A percentile compares a stretch with the other conserved stretches of the same genome.
These are phyloP conservation scores for Lobophora halterata DNA, from an alignment of 2,888 invertebrate species.

Conservation along the genomic window DNA sequence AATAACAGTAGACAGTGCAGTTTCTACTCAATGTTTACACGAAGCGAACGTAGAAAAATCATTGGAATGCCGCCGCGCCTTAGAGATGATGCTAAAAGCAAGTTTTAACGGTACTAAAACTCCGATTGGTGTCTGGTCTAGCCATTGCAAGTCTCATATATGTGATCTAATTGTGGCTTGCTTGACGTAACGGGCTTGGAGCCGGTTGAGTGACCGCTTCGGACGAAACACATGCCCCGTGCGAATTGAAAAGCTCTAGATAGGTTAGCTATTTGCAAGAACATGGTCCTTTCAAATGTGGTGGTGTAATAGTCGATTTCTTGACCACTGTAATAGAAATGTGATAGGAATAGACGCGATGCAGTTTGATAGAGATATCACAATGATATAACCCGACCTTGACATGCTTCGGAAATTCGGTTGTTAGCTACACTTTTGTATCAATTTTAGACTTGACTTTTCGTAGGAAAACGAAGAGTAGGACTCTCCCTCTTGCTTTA, in stretches of 20 bases:
- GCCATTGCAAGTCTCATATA: constrained; percentile 62
- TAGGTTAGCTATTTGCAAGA: constrained; percentile 38
- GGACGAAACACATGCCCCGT: constrained; percentile 61
- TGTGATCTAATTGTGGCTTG: constrained; percentile 76
- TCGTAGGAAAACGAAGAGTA: too few species aligned
- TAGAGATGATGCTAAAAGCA: constrained; percentile 50
- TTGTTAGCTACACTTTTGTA: constrained; percentile 7
- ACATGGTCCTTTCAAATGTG: constrained; percentile 53
- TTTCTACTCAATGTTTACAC: constrained; percentile 36
- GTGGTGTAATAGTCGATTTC: constrained; percentile 47
- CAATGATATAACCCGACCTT: constrained; percentile 44
- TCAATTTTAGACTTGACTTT: too few species aligned
- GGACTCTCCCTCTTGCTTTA: too few species aligned
- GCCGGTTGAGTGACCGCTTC: constrained; percentile 75
- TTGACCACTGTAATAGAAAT: constrained; percentile 50
- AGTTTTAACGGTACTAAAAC: constrained; percentile 72
- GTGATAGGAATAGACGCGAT: constrained; percentile 49
- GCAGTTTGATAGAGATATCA: constrained; percentile 42
- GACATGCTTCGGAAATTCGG: constrained; percentile 34
- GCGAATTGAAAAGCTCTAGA: constrained; percentile 48
- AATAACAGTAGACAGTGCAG: too few species aligned
- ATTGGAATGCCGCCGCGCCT: constrained; percentile 49
- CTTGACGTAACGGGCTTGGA: constrained; percentile 73
- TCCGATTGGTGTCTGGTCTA: constrained; percentile 67
- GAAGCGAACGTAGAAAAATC: constrained; percentile 42